Percentiles rank a stretch among this genome's conserved stretches.
phyloP scores from a whole-genome alignment of 2,888 invertebrate species.

The Drosophila gaucha region DNA sequence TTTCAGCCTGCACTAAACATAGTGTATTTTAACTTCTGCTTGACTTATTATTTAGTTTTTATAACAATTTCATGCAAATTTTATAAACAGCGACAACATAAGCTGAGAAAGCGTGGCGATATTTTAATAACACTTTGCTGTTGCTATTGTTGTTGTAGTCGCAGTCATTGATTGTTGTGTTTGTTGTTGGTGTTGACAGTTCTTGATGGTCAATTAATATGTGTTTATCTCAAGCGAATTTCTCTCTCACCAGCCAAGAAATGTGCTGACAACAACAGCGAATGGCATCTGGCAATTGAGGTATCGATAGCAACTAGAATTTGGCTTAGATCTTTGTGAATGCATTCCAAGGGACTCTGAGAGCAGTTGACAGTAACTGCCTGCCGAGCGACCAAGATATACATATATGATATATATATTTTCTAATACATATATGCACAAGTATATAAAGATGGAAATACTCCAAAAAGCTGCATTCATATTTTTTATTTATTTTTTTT shows the following conservation, averaged over 20 bases:
- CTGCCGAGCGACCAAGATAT: slow-evolving; percentile 35
- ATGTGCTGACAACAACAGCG: slow-evolving; percentile 28
- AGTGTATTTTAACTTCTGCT: slow-evolving; percentile 30
- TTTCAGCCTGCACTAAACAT: background rate
- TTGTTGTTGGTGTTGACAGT: slow-evolving; percentile 56
- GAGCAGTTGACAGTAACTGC: slow-evolving; percentile 12
- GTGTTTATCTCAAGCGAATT: slow-evolving; percentile 53
- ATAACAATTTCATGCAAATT: slow-evolving; percentile 52
- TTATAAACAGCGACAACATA: slow-evolving; percentile 37
- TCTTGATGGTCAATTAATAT: slow-evolving; percentile 67
- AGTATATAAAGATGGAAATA: slow-evolving; percentile 17
- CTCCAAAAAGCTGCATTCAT: slow-evolving; percentile 24
- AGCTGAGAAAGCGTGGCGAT: slow-evolving; percentile 70
- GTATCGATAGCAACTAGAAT: slow-evolving; percentile 25
- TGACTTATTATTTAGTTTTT: background rate
- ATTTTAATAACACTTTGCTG: slow-evolving; percentile 69
- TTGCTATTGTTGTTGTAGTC: slow-evolving; percentile 19
- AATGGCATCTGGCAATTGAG: slow-evolving; percentile 35
- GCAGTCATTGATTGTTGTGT: slow-evolving; percentile 11
- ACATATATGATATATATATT: slow-evolving; percentile 20
- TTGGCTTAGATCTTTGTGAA: background rate
- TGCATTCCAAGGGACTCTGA: slow-evolving; percentile 32
- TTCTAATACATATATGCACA: background rate
- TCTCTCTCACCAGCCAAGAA: slow-evolving; percentile 26
- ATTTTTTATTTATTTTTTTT: slow-evolving; percentile 12